These are phyloP conservation scores for Zelostemma sp. DNA, from an alignment of 1,140 invertebrate genomes.

Conservation along the genomic window DNA sequence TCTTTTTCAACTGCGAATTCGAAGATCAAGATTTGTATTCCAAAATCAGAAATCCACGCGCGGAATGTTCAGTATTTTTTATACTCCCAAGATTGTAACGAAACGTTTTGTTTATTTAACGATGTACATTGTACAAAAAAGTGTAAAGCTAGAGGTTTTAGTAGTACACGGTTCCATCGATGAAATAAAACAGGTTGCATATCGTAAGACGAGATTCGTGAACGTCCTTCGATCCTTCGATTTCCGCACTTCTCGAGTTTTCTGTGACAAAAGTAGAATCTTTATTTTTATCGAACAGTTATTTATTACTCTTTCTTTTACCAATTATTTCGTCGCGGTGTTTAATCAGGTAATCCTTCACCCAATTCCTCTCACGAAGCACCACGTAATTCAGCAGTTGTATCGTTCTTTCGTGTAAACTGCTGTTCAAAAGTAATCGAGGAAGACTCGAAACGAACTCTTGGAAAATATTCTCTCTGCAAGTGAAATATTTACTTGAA, in stretches of 20 bases:
- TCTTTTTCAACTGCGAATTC: too few relatives aligned
- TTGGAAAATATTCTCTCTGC: conserved; percentile 56
- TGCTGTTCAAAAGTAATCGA: conserved; percentile 50
- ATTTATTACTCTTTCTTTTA: conserved; percentile 47
- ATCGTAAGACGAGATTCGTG: conserved; percentile 58
- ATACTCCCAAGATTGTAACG: too few relatives aligned
- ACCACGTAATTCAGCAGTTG: conserved; percentile 59
- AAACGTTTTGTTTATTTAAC: too few relatives aligned
- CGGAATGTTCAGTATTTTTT: too few relatives aligned
- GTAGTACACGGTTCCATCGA: conserved; percentile 59
- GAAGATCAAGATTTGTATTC: too few relatives aligned
- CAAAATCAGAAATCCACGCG: too few relatives aligned
- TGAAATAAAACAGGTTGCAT: conserved; percentile 64
- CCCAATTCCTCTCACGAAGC: conserved; percentile 55
- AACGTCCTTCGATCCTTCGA: conserved; percentile 53
- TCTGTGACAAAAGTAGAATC: conserved; percentile 54
- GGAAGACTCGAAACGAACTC: conserved; percentile 58
- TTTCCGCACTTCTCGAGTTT: conserved; percentile 60
- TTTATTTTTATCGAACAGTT: conserved; percentile 7
- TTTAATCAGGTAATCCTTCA: conserved; percentile 49
- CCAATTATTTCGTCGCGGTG: conserved; percentile 60
- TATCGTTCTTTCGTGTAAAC: conserved; percentile 57
- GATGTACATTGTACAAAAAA: too few relatives aligned
- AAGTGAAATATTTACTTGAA: conserved; percentile 23
- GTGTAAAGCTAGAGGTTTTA: conserved; percentile 39